Evolutionary conservation across 2,888 invertebrate species (phyloP).

Genomic region (Zelleria hepariella): DNA sequence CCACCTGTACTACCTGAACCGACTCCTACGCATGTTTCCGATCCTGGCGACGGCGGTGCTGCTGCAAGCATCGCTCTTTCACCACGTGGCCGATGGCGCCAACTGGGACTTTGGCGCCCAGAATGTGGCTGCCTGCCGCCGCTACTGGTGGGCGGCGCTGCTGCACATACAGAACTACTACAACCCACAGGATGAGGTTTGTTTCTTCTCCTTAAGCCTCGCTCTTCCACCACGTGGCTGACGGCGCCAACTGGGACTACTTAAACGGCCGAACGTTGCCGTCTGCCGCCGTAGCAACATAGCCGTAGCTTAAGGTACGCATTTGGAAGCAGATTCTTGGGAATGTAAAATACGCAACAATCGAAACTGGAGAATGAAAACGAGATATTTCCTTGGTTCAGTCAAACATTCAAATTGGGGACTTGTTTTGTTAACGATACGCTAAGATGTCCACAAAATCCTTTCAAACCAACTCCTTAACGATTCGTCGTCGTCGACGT

Average conservation of each 20-base stretch:
- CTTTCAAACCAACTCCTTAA: too few species aligned
- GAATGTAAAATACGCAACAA: too few species aligned
- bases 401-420: too few species aligned
- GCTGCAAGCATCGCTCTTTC: conserved; percentile 6
- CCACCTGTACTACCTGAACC: conserved; percentile 8
- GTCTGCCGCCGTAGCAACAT: conserved; percentile 8
- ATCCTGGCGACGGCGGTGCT: conserved; percentile 7
- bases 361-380: too few species aligned
- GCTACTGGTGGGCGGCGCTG: conserved; percentile 11
- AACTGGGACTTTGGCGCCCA: conserved; percentile 4
- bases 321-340: too few species aligned
- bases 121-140: conserved; percentile 6
- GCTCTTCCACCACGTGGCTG: conserved; percentile 5
- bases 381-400: too few species aligned
- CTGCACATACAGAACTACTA: conserved; percentile 20
- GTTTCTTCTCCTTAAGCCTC: conserved; percentile 10
- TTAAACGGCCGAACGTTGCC: neutral
- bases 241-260: conserved; percentile 11
- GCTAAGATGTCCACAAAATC: too few species aligned
- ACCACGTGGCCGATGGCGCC: conserved; percentile 10
- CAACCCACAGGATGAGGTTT: conserved; percentile 27
- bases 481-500: too few species aligned
- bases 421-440: too few species aligned
- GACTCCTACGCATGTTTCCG: conserved; percentile 9
- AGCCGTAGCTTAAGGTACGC: too few species aligned